Evolutionary conservation across 2,888 invertebrate species (phyloP).

Genomic region (Melanophora roralis): DNA sequence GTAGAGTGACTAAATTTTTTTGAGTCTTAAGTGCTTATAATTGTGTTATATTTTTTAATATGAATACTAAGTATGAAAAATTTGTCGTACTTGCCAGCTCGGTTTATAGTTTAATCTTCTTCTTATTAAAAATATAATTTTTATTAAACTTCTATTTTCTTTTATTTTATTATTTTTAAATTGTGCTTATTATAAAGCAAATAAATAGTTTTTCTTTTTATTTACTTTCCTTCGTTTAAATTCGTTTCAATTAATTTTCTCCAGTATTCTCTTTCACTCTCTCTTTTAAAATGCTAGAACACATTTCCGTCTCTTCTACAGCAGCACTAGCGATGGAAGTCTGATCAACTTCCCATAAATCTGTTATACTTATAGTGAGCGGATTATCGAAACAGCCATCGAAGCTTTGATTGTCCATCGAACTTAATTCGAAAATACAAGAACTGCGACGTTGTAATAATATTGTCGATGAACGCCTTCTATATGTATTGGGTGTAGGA

Average conservation of each 20-base stretch:
- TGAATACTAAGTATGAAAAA: too few relatives aligned
- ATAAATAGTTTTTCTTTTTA: neutral
- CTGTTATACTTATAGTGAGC: constrained; percentile 70
- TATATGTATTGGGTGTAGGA: constrained; percentile 72
- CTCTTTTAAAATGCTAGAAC: neutral
- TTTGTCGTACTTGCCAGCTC: too few relatives aligned
- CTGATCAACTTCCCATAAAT: constrained; percentile 70
- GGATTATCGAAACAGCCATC: constrained; percentile 65
- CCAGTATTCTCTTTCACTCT: neutral
- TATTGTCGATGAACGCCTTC: constrained; percentile 69
- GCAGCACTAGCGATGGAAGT: neutral
- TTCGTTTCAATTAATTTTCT: neutral
- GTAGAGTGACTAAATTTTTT: too few relatives aligned
- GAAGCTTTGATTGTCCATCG: constrained; percentile 4
- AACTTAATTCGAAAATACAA: constrained; percentile 66
- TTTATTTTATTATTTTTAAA: too few relatives aligned
- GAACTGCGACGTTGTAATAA: constrained; percentile 69
- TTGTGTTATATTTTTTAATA: too few relatives aligned
- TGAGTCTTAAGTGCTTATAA: too few relatives aligned
- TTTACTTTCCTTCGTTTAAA: neutral
- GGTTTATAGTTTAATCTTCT: too few relatives aligned
- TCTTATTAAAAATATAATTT: too few relatives aligned
- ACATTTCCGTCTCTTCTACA: constrained; percentile 23
- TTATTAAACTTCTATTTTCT: too few relatives aligned
- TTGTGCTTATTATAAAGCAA: neutral